Evolutionary conservation across 2,113 vertebrate species (phyloP).

Genomic region (Esox niger): DNA sequence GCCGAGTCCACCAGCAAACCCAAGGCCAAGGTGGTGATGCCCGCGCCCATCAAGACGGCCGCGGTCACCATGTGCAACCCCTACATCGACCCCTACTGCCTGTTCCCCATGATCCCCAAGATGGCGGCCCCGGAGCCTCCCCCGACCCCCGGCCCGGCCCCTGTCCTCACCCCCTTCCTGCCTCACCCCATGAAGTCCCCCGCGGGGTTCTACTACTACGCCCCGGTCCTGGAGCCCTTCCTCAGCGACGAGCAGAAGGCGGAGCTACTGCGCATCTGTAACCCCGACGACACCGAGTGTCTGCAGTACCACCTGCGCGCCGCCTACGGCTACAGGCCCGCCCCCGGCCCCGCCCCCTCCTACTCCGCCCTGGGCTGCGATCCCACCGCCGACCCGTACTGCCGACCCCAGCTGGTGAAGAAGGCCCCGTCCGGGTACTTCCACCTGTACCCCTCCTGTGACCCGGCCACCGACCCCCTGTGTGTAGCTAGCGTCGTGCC

Average conservation of each 20-base stretch:
- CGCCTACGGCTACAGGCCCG: slow-evolving; percentile 71
- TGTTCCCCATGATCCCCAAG: slow-evolving; percentile 45
- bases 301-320: slow-evolving; percentile 77
- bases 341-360: slow-evolving; percentile 55
- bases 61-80: slow-evolving; percentile 68
- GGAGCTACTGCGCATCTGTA: slow-evolving; percentile 76
- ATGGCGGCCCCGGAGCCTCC: slow-evolving; percentile 29
- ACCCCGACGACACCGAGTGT: slow-evolving; percentile 70
- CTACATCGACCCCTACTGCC: slow-evolving; percentile 73
- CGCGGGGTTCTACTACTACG: slow-evolving; percentile 63
- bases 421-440: slow-evolving; percentile 64
- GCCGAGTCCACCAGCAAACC: slow-evolving; percentile 74
- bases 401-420: slow-evolving; percentile 58
- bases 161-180: slow-evolving; percentile 57
- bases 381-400: slow-evolving; percentile 70
- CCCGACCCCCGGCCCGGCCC: slow-evolving; percentile 46
- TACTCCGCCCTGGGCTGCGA: slow-evolving; percentile 70
- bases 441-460: slow-evolving; percentile 66
- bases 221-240: slow-evolving; percentile 68
- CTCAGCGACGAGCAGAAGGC: slow-evolving; percentile 59
- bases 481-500: slow-evolving; percentile 47
- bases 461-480: slow-evolving; percentile 68
- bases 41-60: slow-evolving; percentile 58
- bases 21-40: slow-evolving; percentile 68
- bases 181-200: slow-evolving; percentile 56